These are phyloP conservation scores for Entomobrya proxima DNA, from an alignment of 2,888 invertebrate genomes.

Conservation along the genomic window DNA sequence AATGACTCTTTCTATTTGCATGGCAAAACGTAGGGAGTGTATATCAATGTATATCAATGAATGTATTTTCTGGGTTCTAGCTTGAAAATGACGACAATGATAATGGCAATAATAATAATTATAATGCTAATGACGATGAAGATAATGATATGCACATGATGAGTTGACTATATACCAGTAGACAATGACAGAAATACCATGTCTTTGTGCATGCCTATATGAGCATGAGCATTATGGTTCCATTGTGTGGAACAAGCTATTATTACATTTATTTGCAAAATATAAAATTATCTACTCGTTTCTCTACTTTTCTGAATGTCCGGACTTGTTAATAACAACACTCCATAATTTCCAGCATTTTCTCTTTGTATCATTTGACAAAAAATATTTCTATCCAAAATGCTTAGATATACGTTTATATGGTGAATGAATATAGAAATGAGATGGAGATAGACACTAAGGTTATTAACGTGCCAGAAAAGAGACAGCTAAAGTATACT, in stretches of 20 bases:
- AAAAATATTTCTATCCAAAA: not conserved
- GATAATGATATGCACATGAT: slow-evolving; percentile 55
- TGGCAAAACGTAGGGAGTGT: not conserved
- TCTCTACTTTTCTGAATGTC: not conserved
- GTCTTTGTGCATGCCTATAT: not conserved
- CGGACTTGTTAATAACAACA: slow-evolving; percentile 29
- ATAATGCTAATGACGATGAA: slow-evolving; percentile 33
- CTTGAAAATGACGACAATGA: not conserved
- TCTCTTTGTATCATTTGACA: slow-evolving; percentile 31
- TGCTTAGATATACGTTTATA: not conserved
- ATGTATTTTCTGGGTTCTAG: not conserved
- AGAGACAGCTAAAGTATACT: slow-evolving; percentile 40
- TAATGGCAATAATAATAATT: slow-evolving; percentile 22
- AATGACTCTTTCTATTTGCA: no score
- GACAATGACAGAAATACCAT: slow-evolving; percentile 18
- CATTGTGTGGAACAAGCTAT: not conserved
- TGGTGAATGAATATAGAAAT: not conserved
- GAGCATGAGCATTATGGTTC: slow-evolving; percentile 26
- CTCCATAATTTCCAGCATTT: slow-evolving; percentile 41
- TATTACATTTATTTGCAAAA: slow-evolving; percentile 51
- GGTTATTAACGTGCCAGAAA: slow-evolving; percentile 55
- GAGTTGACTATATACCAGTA: not conserved
- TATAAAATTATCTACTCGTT: slow-evolving; percentile 28
- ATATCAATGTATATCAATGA: not conserved
- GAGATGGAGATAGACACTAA: not conserved